A percentile compares a stretch with the other conserved stretches of the same genome.
Conservation (phyloP, 2,888 invertebrate species). For the Drosophila aldrichi region DNA sequence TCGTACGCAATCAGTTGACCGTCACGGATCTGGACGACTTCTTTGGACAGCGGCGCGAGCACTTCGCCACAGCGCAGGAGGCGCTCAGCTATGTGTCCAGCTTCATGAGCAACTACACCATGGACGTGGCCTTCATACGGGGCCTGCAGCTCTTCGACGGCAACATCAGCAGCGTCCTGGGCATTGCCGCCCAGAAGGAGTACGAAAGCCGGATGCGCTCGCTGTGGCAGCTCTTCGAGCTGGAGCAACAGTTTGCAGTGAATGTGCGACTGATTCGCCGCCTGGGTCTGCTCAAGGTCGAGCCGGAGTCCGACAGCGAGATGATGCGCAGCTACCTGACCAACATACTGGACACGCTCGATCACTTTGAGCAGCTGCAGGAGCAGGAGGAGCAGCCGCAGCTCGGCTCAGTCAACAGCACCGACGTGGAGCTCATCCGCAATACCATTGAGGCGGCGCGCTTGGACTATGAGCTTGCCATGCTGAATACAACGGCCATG, state of each 20-base stretch:
- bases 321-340: constrained; percentile 45
- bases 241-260: constrained; percentile 72
- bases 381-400: neutral
- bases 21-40: constrained; percentile 77
- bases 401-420: constrained; percentile 1
- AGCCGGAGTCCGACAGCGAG: constrained; percentile 53
- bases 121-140: constrained; percentile 76
- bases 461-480: constrained; percentile 46
- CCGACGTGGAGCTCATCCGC: constrained; percentile 37
- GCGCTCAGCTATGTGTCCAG: constrained; percentile 58
- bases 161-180: constrained; percentile 60
- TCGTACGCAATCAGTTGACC: constrained; percentile 66
- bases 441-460: constrained; percentile 37
- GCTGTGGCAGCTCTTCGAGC: constrained; percentile 79
- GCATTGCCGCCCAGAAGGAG: constrained; percentile 70
- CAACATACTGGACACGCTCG: constrained; percentile 38
- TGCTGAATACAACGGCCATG: constrained; percentile 80
- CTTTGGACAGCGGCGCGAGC: constrained; percentile 58
- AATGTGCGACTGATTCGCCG: constrained; percentile 70
- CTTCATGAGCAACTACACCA: constrained; percentile 78
- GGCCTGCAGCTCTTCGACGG: constrained; percentile 73
- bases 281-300: constrained; percentile 64
- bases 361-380: constrained; percentile 12
- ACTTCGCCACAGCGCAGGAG: constrained; percentile 58
- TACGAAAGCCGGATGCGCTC: constrained; percentile 74